Conservation (phyloP, 2,888 invertebrate genomes). For the Melieria picta region DNA sequence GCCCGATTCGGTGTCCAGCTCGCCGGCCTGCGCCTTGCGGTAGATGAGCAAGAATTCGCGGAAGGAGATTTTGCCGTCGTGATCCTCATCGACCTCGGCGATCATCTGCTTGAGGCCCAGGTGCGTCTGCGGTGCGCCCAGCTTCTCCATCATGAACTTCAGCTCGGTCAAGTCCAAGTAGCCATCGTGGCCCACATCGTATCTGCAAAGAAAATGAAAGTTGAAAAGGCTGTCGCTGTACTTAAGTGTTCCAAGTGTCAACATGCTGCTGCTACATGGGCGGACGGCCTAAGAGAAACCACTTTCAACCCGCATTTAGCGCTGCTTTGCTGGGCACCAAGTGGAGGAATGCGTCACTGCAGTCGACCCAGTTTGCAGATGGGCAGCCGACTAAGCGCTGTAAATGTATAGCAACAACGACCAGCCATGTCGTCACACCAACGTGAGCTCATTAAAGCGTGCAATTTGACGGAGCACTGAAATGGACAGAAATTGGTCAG, state of each 20-base stretch:
- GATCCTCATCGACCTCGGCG: constrained; percentile 87
- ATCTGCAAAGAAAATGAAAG: constrained; percentile 70
- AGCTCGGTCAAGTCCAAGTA: constrained; percentile 89
- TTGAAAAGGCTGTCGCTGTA: too few species aligned
- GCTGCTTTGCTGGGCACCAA: too few species aligned
- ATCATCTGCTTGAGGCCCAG: constrained; percentile 95
- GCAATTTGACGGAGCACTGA: constrained; percentile 3
- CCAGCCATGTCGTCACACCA: too few species aligned
- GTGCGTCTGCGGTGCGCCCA: constrained; percentile 96
- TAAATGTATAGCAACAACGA: too few species aligned
- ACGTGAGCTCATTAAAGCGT: constrained; percentile 13
- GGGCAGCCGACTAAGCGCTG: too few species aligned
- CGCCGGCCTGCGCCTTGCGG: constrained; percentile 90
- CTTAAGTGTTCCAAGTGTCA: too few species aligned
- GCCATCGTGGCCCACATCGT: constrained; percentile 89
- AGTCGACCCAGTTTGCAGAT: too few species aligned
- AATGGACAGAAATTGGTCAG: too few species aligned
- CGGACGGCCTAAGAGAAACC: too few species aligned
- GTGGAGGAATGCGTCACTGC: too few species aligned
- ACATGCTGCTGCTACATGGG: too few species aligned
- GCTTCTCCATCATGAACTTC: constrained; percentile 96
- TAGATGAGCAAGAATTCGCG: constrained; percentile 86
- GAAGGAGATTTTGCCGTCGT: constrained; percentile 88
- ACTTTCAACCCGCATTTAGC: too few species aligned
- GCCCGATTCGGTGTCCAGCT: constrained; percentile 87